phyloP scores from a whole-genome alignment of 2,888 invertebrate species.

The Hirtodrosophila confusa region DNA sequence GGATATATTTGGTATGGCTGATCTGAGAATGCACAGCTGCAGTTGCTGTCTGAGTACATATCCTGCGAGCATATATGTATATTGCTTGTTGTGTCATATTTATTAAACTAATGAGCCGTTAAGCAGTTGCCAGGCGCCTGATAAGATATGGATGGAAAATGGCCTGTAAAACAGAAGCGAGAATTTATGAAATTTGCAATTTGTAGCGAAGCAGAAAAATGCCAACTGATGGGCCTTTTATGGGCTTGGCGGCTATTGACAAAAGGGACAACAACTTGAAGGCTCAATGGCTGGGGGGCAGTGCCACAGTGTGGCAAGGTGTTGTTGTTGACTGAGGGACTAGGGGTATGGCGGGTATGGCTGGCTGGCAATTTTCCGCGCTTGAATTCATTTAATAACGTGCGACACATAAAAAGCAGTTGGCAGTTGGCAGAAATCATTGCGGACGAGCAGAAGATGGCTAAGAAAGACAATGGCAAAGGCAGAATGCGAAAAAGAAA shows the following conservation, averaged over 20 bases:
- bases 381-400: constrained; percentile 79
- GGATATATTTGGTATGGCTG: too few relatives aligned
- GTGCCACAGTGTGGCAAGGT: constrained; percentile 32
- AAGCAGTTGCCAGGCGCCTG: constrained; percentile 31
- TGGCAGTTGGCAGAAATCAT: constrained; percentile 74
- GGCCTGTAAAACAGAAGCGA: constrained; percentile 19
- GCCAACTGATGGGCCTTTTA: constrained; percentile 54
- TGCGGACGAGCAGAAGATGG: constrained; percentile 35
- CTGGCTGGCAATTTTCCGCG: constrained; percentile 65
- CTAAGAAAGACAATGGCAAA: constrained; percentile 29
- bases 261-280: constrained; percentile 52
- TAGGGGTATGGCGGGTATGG: not conserved
- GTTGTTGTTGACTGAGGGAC: constrained; percentile 16
- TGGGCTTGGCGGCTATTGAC: constrained; percentile 45
- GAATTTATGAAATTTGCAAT: constrained; percentile 64
- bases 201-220: constrained; percentile 64
- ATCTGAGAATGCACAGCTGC: too few relatives aligned
- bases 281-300: constrained; percentile 47
- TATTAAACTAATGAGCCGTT: constrained; percentile 61
- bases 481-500: constrained; percentile 7
- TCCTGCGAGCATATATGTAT: not conserved
- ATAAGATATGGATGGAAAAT: constrained; percentile 10
- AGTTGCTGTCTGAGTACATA: too few relatives aligned
- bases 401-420: constrained; percentile 77
- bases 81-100: constrained; percentile 40